These are phyloP conservation scores for Petrophora chlorosata DNA, from an alignment of 2,888 invertebrate species.

Conservation along the genomic window DNA sequence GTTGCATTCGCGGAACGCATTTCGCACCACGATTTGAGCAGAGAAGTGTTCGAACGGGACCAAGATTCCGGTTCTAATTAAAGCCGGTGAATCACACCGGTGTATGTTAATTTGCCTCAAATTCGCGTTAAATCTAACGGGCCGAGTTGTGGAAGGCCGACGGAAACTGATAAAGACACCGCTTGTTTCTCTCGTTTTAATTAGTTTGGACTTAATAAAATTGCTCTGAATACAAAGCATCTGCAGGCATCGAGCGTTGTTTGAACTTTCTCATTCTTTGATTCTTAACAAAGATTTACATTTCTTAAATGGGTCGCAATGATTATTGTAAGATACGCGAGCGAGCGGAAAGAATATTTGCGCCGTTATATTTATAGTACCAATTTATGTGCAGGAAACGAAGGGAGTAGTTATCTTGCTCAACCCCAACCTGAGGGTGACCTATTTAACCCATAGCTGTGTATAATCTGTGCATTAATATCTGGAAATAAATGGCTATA, in stretches of 20 bases:
- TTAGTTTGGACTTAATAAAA: slow-evolving; percentile 1
- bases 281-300: background rate
- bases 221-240: slow-evolving; percentile 2
- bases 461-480: slow-evolving; percentile 61
- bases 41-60: slow-evolving; percentile 66
- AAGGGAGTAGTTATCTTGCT: slow-evolving; percentile 62
- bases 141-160: slow-evolving; percentile 46
- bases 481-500: slow-evolving; percentile 51
- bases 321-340: slow-evolving; percentile 1
- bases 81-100: slow-evolving; percentile 66
- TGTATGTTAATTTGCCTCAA: slow-evolving; percentile 69
- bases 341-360: slow-evolving; percentile 11
- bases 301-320: background rate
- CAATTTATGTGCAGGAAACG: slow-evolving; percentile 50
- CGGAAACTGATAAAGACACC: slow-evolving; percentile 14
- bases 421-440: slow-evolving; percentile 57
- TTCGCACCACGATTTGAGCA: slow-evolving; percentile 55
- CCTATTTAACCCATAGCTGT: slow-evolving; percentile 58
- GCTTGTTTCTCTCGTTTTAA: slow-evolving; percentile 12
- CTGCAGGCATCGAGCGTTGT: too few relatives aligned
- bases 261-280: slow-evolving; percentile 5
- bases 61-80: slow-evolving; percentile 74
- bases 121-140: slow-evolving; percentile 64
- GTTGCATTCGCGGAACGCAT: slow-evolving; percentile 69
- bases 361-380: slow-evolving; percentile 46